Conservation (phyloP, 92 coral and sea anemone genomes). For the Porites divaricata region DNA sequence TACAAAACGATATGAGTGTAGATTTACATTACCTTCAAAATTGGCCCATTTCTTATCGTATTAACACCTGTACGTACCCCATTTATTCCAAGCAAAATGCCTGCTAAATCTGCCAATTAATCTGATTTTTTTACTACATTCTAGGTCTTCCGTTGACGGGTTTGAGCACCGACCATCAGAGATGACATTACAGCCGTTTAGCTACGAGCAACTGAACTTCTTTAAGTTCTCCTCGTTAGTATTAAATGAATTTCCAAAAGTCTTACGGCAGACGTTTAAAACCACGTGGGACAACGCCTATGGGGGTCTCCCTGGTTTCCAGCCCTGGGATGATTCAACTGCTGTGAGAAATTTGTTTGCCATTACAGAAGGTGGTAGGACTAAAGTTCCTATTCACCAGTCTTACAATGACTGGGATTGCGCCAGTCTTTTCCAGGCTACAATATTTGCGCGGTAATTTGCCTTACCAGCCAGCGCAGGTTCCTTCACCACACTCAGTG, state of each 20-base stretch:
- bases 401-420: background rate
- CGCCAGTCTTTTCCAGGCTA: background rate
- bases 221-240: constrained; percentile 33
- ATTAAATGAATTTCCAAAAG: constrained; percentile 34
- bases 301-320: background rate
- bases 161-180: background rate
- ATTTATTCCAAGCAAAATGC: too few relatives aligned
- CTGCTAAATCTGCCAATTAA: too few relatives aligned
- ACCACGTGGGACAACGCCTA: constrained; percentile 16
- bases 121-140: too few relatives aligned
- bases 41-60: too few relatives aligned
- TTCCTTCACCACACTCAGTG: background rate
- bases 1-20: too few relatives aligned
- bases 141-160: too few relatives aligned
- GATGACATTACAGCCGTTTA: constrained; percentile 27
- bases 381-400: background rate
- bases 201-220: constrained; percentile 34
- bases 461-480: background rate
- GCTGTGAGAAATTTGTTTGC: background rate
- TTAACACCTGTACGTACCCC: too few relatives aligned
- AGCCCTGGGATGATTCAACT: background rate
- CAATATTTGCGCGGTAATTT: background rate
- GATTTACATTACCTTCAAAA: too few relatives aligned
- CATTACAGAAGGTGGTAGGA: background rate
- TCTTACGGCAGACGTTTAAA: constrained; percentile 25